Base-by-base conservation (phyloP, 2,113 vertebrate species). In the Beaufortia kweichowensis region DNA sequence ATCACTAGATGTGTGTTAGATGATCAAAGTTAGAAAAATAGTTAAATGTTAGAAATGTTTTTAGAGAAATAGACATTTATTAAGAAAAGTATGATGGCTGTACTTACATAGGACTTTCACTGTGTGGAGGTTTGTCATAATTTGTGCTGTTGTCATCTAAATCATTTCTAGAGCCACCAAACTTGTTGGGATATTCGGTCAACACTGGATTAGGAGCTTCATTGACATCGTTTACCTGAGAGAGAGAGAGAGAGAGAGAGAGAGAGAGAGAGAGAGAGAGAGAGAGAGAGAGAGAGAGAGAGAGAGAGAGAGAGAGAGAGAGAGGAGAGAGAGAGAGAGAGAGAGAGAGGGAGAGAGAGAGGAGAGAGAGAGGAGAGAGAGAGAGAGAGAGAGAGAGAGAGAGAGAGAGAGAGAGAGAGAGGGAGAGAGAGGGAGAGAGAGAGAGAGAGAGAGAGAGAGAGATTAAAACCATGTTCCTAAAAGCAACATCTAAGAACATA, bases 221-320 rank as follows among this genome's bases (percentile, higher is more conserved):
- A 1, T 91, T 91, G 46, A 96, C 90, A 7, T 93, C 92, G 84
- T 96, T 96, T 43, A 96, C 94, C 95, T 96, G 68, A 31, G n/a
- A 26, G 23, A 63, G 11, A 55, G 14, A 79, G 3, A 56, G 31
- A 15, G 4, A 57, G 68, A 31, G n/a, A 26, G 23, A 63, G 11
- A 55, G 14, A 79, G 3, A 56, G 31, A 15, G 68, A 31, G n/a
- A 26, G 23, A 63, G 11, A 55, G 14, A 79, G 3, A 56, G 31
- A 15, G 68, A 31, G n/a, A 26, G 23, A 63, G 11, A 55, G 14
- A 79, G 3, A 56, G 31, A 15, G 68, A 31, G n/a, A 26, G 23
- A 63, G 11, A 55, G 14, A 79, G 3, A 56, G 31, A 15, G 68
- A 31, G n/a, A 26, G 23, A 63, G 11, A 55, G 14, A 79, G 3